A percentile compares a stretch with the other conserved stretches of the same genome.
phyloP scores from a whole-genome alignment of 2,888 invertebrate genomes.

The Acleris holmiana region DNA sequence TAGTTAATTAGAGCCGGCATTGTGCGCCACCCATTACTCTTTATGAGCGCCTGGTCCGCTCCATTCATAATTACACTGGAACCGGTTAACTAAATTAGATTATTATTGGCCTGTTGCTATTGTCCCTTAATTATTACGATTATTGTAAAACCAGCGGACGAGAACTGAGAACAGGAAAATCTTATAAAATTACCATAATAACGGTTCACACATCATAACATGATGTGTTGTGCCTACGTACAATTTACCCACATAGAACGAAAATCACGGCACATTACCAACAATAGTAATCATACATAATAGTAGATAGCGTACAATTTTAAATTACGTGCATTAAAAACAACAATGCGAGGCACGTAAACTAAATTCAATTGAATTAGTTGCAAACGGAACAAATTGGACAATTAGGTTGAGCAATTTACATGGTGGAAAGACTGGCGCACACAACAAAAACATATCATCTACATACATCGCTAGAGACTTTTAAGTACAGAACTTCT shows the following conservation, averaged over 20 bases:
- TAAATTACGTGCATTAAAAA: constrained; percentile 36
- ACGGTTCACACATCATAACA: constrained; percentile 22
- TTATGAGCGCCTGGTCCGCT: constrained; percentile 34
- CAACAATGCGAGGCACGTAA: constrained; percentile 37
- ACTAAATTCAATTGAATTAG: constrained; percentile 55
- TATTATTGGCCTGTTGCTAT: constrained; percentile 36
- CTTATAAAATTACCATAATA: constrained; percentile 27
- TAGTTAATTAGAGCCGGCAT: constrained; percentile 49
- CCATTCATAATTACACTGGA: constrained; percentile 34
- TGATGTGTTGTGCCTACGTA: constrained; percentile 23
- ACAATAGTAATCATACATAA: constrained; percentile 36
- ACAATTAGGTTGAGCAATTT: constrained; percentile 69
- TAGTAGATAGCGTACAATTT: constrained; percentile 33
- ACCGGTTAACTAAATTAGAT: constrained; percentile 31
- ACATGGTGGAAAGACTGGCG: constrained; percentile 53
- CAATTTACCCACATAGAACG: constrained; percentile 32
- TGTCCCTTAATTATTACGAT: constrained; percentile 23
- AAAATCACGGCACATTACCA: constrained; percentile 30
- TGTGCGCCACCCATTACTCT: constrained; percentile 34
- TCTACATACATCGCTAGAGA: too few relatives aligned
- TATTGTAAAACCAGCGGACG: constrained; percentile 6
- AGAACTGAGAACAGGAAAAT: constrained; percentile 1
- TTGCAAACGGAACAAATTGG: constrained; percentile 73
- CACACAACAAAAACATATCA: neutral
- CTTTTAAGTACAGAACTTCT: too few relatives aligned